A percentile compares a stretch with the other conserved stretches of the same genome.
phyloP scores from a whole-genome alignment of 2,113 vertebrate genomes.

The Eulacestoma nigropectus region DNA sequence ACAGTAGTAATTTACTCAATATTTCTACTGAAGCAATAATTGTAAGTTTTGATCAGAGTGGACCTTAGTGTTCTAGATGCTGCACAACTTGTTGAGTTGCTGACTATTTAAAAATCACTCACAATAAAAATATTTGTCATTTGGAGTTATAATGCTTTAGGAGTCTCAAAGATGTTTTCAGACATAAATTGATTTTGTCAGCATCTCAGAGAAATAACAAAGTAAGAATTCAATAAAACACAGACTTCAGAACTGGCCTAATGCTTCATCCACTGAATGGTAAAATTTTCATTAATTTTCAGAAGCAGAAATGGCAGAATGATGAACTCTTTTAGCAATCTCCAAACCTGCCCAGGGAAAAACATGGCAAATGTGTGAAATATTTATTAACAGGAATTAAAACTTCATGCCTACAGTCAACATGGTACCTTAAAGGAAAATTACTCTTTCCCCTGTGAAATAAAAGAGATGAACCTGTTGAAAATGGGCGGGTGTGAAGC shows the following conservation, averaged over 20 bases:
- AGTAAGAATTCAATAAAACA: slow-evolving; percentile 27
- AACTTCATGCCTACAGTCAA: neutral
- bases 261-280: neutral
- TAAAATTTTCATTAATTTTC: slow-evolving; percentile 38
- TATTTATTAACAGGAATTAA: slow-evolving; percentile 29
- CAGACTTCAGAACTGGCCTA: neutral
- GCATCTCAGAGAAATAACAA: neutral
- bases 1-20: neutral
- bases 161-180: neutral
- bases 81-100: neutral
- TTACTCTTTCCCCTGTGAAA: neutral
- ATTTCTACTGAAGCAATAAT: neutral
- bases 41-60: neutral
- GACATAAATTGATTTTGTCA: slow-evolving; percentile 29
- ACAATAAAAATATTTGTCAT: slow-evolving; percentile 2
- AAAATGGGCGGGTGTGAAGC: neutral
- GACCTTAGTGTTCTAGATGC: neutral
- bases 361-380: neutral
- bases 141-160: neutral
- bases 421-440: neutral
- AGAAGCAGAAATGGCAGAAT: neutral
- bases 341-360: neutral
- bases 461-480: neutral
- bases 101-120: neutral
- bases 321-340: slow-evolving; percentile 4